Conservation (phyloP, 2,113 vertebrate species). For the Laticauda colubrina region DNA sequence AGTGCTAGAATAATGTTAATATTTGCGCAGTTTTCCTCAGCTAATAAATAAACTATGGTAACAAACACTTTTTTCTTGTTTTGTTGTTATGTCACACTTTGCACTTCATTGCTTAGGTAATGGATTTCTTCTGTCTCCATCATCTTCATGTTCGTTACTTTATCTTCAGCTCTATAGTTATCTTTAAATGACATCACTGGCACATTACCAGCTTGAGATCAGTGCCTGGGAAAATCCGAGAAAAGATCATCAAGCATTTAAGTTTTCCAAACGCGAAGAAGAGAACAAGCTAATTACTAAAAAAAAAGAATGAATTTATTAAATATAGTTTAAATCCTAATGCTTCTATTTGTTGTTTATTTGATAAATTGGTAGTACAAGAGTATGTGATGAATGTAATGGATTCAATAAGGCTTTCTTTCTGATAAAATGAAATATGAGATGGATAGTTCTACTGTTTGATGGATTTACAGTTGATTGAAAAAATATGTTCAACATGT, state of each 20-base stretch:
- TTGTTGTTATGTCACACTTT: neutral
- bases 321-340: neutral
- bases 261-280: neutral
- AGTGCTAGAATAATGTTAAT: neutral
- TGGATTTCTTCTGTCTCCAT: neutral
- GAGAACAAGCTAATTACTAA: neutral
- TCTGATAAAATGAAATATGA: neutral
- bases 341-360: neutral
- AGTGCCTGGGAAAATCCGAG: neutral
- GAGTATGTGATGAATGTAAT: neutral
- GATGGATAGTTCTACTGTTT: neutral
- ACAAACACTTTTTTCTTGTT: neutral
- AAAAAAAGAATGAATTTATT: neutral
- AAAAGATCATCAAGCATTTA: neutral
- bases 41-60: neutral
- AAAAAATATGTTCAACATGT: neutral
- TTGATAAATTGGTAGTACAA: neutral
- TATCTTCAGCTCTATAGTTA: neutral
- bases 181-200: neutral
- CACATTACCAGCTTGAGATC: neutral
- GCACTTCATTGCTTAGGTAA: neutral
- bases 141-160: neutral
- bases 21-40: neutral
- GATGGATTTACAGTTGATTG: neutral
- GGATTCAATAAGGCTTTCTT: neutral